Percentiles rank a stretch among this genome's conserved stretches.
Evolutionary conservation across 1,140 invertebrate genomes (phyloP).

Genomic region (Drosophila pseudoananassae): DNA sequence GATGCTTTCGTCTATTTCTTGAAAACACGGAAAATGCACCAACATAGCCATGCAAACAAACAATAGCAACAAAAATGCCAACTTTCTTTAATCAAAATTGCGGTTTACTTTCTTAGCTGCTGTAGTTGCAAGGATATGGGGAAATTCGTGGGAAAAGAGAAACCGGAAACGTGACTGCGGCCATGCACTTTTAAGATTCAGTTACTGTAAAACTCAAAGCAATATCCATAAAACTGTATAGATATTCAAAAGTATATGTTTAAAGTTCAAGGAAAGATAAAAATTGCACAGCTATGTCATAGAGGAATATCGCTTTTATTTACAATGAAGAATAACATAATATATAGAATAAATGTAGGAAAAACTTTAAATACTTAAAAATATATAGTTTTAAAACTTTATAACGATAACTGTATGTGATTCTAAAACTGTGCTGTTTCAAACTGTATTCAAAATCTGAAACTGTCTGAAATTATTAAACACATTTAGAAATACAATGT

Average conservation of each 20-base stretch:
- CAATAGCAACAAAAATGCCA: slow-evolving; percentile 13
- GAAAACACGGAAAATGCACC: not conserved
- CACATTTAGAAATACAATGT: not conserved
- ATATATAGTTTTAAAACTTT: too few species aligned
- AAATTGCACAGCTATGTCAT: too few species aligned
- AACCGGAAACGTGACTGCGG: not conserved
- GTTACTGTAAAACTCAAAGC: not conserved
- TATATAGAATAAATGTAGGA: too few species aligned
- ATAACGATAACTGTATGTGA: not conserved
- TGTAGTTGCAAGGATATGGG: not conserved
- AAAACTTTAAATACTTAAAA: too few species aligned
- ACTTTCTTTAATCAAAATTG: slow-evolving; percentile 56
- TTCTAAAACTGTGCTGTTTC: not conserved
- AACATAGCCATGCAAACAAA: slow-evolving; percentile 1
- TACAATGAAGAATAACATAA: too few species aligned
- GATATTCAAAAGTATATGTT: not conserved
- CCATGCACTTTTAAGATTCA: not conserved
- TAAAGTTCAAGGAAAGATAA: not conserved
- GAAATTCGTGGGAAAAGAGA: not conserved
- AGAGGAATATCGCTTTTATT: too few species aligned
- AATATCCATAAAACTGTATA: not conserved
- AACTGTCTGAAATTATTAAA: not conserved
- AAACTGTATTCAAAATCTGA: not conserved
- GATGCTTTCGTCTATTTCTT: not conserved
- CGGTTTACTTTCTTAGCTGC: slow-evolving; percentile 31